Percentiles rank a stretch among this genome's conserved stretches.
Evolutionary conservation across 1,140 invertebrate species (phyloP).

Genomic region (Hesperophylax magnus): DNA sequence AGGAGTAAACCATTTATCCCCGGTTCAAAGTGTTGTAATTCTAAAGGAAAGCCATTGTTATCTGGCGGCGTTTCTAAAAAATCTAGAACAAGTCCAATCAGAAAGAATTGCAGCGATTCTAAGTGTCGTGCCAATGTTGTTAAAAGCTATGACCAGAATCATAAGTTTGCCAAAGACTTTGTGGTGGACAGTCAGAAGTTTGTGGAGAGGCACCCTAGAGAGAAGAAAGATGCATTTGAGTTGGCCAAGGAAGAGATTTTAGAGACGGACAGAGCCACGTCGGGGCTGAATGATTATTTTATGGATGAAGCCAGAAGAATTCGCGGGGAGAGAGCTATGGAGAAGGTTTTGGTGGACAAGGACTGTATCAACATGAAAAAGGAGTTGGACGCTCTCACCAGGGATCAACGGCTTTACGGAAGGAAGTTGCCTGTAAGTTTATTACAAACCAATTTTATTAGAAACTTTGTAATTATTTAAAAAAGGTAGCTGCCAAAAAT

Average conservation of each 20-base stretch:
- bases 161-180: constrained; percentile 60
- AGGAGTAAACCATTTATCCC: constrained; percentile 9
- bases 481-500: too few relatives aligned
- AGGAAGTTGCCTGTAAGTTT: constrained; percentile 59
- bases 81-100: constrained; percentile 8
- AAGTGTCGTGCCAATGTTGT: background rate
- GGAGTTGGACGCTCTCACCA: constrained; percentile 66
- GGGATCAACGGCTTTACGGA: constrained; percentile 59
- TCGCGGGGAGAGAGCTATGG: constrained; percentile 63
- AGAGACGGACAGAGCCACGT: constrained; percentile 23
- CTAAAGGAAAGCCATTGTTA: background rate
- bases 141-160: constrained; percentile 31
- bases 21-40: background rate
- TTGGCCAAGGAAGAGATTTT: constrained; percentile 62
- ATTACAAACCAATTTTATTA: background rate
- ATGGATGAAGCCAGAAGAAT: constrained; percentile 59
- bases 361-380: constrained; percentile 66
- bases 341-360: constrained; percentile 65
- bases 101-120: background rate
- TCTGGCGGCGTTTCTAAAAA: background rate
- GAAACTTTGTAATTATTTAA: background rate
- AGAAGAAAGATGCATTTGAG: constrained; percentile 64
- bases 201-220: constrained; percentile 58
- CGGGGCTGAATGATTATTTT: constrained; percentile 38
- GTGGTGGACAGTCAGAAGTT: constrained; percentile 57